phyloP scores from a whole-genome alignment of 2,797 vertebrate genomes.

The Botia kubotai region DNA sequence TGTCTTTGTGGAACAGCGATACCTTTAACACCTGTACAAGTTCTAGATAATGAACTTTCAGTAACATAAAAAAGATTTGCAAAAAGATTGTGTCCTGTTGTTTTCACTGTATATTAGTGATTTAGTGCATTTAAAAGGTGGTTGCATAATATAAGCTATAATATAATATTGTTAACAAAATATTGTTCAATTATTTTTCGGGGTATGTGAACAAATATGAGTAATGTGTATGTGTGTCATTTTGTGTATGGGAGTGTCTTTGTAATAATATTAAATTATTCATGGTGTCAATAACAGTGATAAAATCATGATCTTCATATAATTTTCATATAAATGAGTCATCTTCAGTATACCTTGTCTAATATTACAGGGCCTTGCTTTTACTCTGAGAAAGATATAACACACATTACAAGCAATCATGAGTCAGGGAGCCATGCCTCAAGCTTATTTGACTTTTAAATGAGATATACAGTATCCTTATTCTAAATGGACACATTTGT shows the following conservation, averaged over 20 bases:
- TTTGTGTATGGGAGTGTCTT: no score
- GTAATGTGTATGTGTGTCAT: no score
- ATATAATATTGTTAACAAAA: no score
- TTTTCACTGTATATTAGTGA: neutral
- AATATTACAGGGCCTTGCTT: constrained; percentile 9
- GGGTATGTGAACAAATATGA: no score
- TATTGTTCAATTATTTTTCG: no score
- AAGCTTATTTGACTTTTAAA: neutral
- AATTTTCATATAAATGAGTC: neutral
- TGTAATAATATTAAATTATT: neutral
- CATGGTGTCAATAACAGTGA: neutral
- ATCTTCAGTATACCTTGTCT: neutral
- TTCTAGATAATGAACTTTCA: constrained; percentile 49
- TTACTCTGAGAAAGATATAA: neutral
- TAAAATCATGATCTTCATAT: neutral
- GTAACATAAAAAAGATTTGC: neutral
- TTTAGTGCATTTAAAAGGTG: neutral
- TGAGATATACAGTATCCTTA: neutral
- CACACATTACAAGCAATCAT: neutral
- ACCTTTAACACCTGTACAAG: neutral
- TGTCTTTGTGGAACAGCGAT: constrained; percentile 37
- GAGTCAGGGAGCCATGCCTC: neutral
- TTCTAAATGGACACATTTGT: constrained; percentile 9
- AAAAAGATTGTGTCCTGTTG: neutral
- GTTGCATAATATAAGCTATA: no score